Evolutionary conservation across 92 coral and sea anemone genomes (phyloP).

Genomic region (Pocillopora meandrina): DNA sequence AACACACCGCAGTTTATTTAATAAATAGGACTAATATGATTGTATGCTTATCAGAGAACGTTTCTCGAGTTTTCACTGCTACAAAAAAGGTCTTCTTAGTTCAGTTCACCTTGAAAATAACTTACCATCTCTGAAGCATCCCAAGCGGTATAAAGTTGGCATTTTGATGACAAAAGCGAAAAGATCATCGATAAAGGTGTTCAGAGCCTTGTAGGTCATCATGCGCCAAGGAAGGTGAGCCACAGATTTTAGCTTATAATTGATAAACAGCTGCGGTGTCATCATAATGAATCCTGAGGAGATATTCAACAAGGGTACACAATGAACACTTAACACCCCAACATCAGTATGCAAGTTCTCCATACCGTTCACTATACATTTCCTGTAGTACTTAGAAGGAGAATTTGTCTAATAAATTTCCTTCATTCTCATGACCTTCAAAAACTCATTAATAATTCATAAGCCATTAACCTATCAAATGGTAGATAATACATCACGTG

Average conservation of each 20-base stretch:
- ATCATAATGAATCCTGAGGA: conserved; percentile 88
- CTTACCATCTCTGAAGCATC: conserved; percentile 98
- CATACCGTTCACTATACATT: too few relatives aligned
- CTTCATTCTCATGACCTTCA: too few relatives aligned
- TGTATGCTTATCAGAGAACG: too few relatives aligned
- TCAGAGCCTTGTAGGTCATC: conserved; percentile 98
- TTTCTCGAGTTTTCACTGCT: too few relatives aligned
- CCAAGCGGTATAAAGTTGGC: conserved; percentile 97
- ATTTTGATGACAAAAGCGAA: conserved; percentile 98
- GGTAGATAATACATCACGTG: too few relatives aligned
- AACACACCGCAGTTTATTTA: too few relatives aligned
- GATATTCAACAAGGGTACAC: neutral
- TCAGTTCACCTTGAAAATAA: neutral
- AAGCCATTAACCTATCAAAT: too few relatives aligned
- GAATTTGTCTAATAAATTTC: too few relatives aligned
- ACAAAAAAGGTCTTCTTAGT: neutral
- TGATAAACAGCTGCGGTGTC: conserved; percentile 98
- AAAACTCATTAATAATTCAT: too few relatives aligned
- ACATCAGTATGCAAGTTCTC: too few relatives aligned
- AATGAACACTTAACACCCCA: neutral
- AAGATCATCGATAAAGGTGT: conserved; percentile 96
- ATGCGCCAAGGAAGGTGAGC: conserved; percentile 99
- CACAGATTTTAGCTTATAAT: conserved; percentile 95
- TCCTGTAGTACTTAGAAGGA: too few relatives aligned
- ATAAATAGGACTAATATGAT: too few relatives aligned